phyloP scores from a whole-genome alignment of 2,888 invertebrate species.

The Leucophenga maculata region DNA sequence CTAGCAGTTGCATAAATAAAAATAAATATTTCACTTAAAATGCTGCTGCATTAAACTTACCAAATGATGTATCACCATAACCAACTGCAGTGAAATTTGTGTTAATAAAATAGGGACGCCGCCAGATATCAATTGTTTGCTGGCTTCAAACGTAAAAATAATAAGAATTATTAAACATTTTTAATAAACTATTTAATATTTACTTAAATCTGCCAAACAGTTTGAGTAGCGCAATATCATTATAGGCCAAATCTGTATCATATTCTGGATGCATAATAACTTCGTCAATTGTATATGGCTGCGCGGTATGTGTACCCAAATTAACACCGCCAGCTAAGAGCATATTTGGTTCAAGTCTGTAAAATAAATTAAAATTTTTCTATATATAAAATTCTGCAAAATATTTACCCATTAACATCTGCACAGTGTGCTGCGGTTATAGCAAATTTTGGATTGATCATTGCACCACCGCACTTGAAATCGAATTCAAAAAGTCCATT shows the following conservation, averaged over 20 bases:
- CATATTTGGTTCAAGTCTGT: neutral
- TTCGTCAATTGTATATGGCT: neutral
- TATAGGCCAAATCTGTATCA: neutral
- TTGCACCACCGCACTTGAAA: slow-evolving; percentile 11
- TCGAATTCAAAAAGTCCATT: neutral
- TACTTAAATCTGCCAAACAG: slow-evolving; percentile 3
- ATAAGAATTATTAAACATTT: too few relatives aligned
- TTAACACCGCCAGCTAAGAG: neutral
- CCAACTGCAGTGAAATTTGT: slow-evolving; percentile 74
- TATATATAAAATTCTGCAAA: neutral
- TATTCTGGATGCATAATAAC: slow-evolving; percentile 2
- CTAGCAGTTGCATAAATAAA: slow-evolving; percentile 30
- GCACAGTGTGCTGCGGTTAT: slow-evolving; percentile 15
- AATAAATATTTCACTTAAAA: neutral
- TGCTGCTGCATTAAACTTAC: neutral
- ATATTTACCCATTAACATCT: slow-evolving; percentile 13
- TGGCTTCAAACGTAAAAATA: neutral
- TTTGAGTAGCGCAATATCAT: slow-evolving; percentile 13
- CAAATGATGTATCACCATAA: slow-evolving; percentile 73
- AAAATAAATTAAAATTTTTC: neutral
- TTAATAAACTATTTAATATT: neutral
- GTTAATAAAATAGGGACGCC: slow-evolving; percentile 55
- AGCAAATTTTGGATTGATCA: slow-evolving; percentile 5
- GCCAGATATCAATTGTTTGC: slow-evolving; percentile 75
- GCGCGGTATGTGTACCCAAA: neutral